Base-by-base conservation (phyloP, 2,797 vertebrate species). In the Gastrophryne carolinensis region DNA sequence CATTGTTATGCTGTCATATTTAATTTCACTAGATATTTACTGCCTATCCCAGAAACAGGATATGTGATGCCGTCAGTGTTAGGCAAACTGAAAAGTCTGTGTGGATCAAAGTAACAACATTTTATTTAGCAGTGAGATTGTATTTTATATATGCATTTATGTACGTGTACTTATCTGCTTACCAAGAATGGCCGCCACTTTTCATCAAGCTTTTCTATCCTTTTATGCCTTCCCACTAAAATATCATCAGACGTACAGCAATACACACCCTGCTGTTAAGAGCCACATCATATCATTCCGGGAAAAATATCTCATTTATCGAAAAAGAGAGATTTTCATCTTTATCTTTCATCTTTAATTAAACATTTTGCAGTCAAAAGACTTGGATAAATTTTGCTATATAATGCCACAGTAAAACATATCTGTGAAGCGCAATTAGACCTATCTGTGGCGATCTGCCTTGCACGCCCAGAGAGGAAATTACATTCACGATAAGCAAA, bases 261-360 rank as follows among this genome's bases (percentile, higher is more conserved):
- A 11, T 9, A 24, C n/a, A n/a, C 5, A n/a, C 30, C 29, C 53
- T 1, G 3, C 41, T 13, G 35, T 11, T 24, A 1, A n/a, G 3
- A 3, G 30, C 56, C 1, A 6, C 1, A 10, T n/a, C n/a, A 13
- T 7, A 47, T 35, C 15, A 27, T 12, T 34, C 47, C 26, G 3
- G 34, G 37, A 67, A 24, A 37, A 50, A 67, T 67, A 67, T 67
- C 30, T 30, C 13, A 37, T 53, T 67, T 37, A 53, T 53, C 64
- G 47, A 53, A 52, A 34, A 52, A 34, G 47, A 53, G 47, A 53
- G 64, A 67, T 67, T 67, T 67, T 35, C 64, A 67, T 67, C 64
- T 67, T 67, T 67, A 53, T n/a, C n/a, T n/a, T n/a, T n/a, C n/a
- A n/a, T 67, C 64, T 67, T 67, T 67, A 53, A 67, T 67, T 67